Evolutionary conservation across 1,140 invertebrate genomes (phyloP).

Genomic region (Leptonema lineaticorne): DNA sequence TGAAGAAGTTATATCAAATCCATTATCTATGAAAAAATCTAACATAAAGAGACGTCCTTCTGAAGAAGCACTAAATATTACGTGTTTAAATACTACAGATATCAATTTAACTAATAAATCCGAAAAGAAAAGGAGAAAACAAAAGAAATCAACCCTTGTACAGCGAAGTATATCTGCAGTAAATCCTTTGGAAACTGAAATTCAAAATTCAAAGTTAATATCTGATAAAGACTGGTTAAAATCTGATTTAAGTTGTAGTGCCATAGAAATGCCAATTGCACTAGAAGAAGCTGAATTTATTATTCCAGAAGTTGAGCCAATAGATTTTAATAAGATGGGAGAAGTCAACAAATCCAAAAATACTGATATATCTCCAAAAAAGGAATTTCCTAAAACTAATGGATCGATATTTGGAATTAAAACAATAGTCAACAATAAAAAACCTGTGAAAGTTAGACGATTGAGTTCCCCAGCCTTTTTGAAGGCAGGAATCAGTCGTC

Average conservation of each 20-base stretch:
- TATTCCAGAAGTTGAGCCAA: constrained; percentile 51
- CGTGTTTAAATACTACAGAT: constrained; percentile 5
- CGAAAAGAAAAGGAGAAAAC: constrained; percentile 37
- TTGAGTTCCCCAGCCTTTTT: constrained; percentile 67
- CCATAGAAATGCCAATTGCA: constrained; percentile 50
- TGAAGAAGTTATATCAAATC: constrained; percentile 17
- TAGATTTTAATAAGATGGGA: constrained; percentile 47
- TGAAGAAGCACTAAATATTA: constrained; percentile 30
- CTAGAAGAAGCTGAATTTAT: constrained; percentile 53
- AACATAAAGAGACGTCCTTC: constrained; percentile 27
- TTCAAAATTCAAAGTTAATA: background rate
- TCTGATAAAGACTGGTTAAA: constrained; percentile 38
- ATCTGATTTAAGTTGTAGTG: constrained; percentile 47
- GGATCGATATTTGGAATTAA: constrained; percentile 55
- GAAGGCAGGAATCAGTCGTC: constrained; percentile 60
- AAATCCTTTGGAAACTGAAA: background rate
- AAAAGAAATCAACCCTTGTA: constrained; percentile 28
- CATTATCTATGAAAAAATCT: background rate
- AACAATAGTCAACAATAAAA: constrained; percentile 47
- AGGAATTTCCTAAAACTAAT: constrained; percentile 51
- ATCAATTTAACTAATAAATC: constrained; percentile 11
- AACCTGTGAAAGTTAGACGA: constrained; percentile 50
- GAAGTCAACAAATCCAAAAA: constrained; percentile 31
- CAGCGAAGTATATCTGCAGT: constrained; percentile 36
- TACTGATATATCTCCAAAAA: constrained; percentile 43